Percentiles rank a stretch among this genome's conserved stretches.
Evolutionary conservation across 2,888 invertebrate genomes (phyloP).

Genomic region (Drosophila limbata): DNA sequence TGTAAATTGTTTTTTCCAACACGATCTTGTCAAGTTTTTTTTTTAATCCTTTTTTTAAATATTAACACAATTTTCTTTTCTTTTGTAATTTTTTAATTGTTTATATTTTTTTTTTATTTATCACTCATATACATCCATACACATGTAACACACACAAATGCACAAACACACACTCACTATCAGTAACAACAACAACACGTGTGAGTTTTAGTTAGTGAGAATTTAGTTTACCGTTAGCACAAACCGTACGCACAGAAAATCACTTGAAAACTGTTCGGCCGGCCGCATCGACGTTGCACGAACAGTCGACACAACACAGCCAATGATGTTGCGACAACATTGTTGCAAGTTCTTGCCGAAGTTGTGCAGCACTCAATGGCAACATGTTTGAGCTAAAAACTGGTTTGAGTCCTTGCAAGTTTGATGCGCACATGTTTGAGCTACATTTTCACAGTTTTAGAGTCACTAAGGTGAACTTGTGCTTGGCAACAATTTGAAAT

Average conservation of each 20-base stretch:
- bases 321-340: conserved; percentile 60
- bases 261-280: conserved; percentile 72
- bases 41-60: neutral
- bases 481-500: conserved; percentile 4
- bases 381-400: conserved; percentile 4
- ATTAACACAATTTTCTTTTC: conserved; percentile 6
- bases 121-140: neutral
- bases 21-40: conserved; percentile 6
- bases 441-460: conserved; percentile 8
- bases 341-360: conserved; percentile 27
- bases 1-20: neutral
- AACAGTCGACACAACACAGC: conserved; percentile 20
- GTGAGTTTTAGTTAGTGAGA: conserved; percentile 12
- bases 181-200: conserved; percentile 30
- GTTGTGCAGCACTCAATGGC: neutral
- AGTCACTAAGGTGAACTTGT: conserved; percentile 33
- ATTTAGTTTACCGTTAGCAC: conserved; percentile 57
- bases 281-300: conserved; percentile 24
- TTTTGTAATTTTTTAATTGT: neutral
- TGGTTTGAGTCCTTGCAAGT: conserved; percentile 16
- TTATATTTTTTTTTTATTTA: neutral
- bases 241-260: conserved; percentile 69
- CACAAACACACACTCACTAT: conserved; percentile 3
- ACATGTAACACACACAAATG: conserved; percentile 20
- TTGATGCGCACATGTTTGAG: conserved; percentile 32